Evolutionary conservation across 2,888 invertebrate genomes (phyloP).

Genomic region (Esperia sulphurella): DNA sequence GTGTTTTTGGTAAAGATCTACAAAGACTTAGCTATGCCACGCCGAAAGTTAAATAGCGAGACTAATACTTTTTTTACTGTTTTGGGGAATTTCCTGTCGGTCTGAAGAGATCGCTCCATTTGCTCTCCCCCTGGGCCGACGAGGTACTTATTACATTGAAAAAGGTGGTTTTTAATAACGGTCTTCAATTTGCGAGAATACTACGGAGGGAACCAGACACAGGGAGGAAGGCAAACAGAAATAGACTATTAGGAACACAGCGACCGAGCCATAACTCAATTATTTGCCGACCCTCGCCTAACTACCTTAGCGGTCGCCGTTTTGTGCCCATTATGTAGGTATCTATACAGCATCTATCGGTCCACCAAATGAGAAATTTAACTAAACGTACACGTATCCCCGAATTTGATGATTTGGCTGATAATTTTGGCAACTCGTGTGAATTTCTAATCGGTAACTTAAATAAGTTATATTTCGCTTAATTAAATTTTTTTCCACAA

Average conservation of each 20-base stretch:
- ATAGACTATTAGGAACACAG: conserved; percentile 20
- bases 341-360: neutral
- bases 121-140: neutral
- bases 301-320: neutral
- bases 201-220: conserved; percentile 17
- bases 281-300: neutral
- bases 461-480: too few species aligned
- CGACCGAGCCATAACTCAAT: conserved; percentile 31
- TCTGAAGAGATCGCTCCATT: neutral
- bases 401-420: too few species aligned
- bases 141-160: conserved; percentile 13
- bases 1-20: too few species aligned
- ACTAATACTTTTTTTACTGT: too few species aligned
- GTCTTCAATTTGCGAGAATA: conserved; percentile 15
- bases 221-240: conserved; percentile 14
- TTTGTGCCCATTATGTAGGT: neutral
- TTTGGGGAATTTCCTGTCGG: too few species aligned
- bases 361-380: too few species aligned
- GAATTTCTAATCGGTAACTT: too few species aligned
- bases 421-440: too few species aligned
- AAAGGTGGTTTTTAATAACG: conserved; percentile 29
- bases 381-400: too few species aligned
- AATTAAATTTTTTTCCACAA: too few species aligned
- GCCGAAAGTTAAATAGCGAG: too few species aligned
- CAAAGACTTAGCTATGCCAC: too few species aligned